Base-by-base conservation (phyloP, 2,888 invertebrate genomes). In the Hipparchia sbordonii region DNA sequence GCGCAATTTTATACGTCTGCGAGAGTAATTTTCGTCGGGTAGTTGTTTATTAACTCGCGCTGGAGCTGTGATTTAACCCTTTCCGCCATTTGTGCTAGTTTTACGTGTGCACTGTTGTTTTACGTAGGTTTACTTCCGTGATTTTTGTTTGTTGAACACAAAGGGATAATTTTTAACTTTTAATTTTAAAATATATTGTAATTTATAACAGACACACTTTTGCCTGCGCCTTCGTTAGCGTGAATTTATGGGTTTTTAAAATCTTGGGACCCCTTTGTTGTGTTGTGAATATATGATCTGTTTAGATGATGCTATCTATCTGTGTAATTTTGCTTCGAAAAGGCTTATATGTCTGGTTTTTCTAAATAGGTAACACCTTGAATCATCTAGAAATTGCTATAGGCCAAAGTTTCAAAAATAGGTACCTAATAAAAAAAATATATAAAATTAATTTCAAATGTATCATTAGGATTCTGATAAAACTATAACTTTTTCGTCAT, bases 1-100 rank as follows among this genome's bases (percentile, higher is more conserved):
- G 69, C 61, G 68, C 77, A 69, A 74, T 77, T 77, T 75, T 77
- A 73, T 76, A 75, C 69, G 71, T 72, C 76, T 75, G 72, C 72
- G 67, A 52, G 66, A 72, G 72, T 72, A 74, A 74, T 74, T 74
- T 72, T 67, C 70, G 72, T 63, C 62, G 72, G 70, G 74, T 66
- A 66, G 76, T 74, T 74, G 74, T 76, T 76, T 76, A 76, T 76
- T 71, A 74, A 76, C 62, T 72, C n/a, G 66, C 69, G 63, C 67
- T 68, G 60, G 54, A 65, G 70, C 70, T 76, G 74, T 74, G 74
- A 76, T 76, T 76, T 76, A 74, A 65, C 72, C 56, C 71, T 69
- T 72, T 62, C 56, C 68, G 63, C 68, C 48, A 57, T 72, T 67
- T 69, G 73, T 48, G 51, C 73, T 67, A 73, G 61, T 62, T 71